These are phyloP conservation scores for Salarias fasciatus DNA, from an alignment of 2,797 vertebrate species.

Conservation along the genomic window DNA sequence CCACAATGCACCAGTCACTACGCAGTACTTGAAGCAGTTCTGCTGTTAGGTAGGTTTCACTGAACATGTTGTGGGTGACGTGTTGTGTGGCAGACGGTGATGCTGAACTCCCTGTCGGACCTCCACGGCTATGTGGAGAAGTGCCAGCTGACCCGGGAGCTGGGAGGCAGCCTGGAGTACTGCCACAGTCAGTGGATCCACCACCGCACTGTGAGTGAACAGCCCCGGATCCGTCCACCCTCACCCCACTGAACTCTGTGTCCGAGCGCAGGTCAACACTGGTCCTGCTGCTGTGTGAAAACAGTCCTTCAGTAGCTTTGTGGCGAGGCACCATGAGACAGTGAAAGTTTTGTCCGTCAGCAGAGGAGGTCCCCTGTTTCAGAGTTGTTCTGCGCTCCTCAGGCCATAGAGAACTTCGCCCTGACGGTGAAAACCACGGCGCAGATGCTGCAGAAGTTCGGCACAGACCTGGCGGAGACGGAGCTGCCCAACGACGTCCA, in stretches of 20 bases:
- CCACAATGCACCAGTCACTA: too few species aligned
- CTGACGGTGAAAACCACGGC: conserved; percentile 93
- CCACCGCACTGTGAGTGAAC: conserved; percentile 89
- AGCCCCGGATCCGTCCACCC: too few species aligned
- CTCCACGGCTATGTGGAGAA: conserved; percentile 92
- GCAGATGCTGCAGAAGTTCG: conserved; percentile 92
- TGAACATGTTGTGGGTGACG: too few species aligned
- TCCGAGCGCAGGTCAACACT: too few species aligned
- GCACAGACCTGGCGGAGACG: conserved; percentile 87
- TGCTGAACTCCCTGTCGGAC: conserved; percentile 93
- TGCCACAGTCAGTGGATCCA: conserved; percentile 94
- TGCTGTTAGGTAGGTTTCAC: too few species aligned
- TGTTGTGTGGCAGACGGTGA: conserved; percentile 85
- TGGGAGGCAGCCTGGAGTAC: conserved; percentile 92
- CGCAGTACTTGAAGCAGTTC: too few species aligned
- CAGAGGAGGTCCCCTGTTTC: too few species aligned
- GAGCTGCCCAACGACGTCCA: conserved; percentile 91
- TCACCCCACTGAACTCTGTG: too few species aligned
- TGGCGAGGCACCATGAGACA: too few species aligned
- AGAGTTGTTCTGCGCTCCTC: background rate
- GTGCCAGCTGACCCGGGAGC: conserved; percentile 90
- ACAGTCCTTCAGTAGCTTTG: too few species aligned
- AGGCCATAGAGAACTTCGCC: conserved; percentile 98
- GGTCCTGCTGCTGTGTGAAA: too few species aligned
- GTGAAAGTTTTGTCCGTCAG: too few species aligned